phyloP scores from a whole-genome alignment of 2,888 invertebrate species.

The Alcis repandata region DNA sequence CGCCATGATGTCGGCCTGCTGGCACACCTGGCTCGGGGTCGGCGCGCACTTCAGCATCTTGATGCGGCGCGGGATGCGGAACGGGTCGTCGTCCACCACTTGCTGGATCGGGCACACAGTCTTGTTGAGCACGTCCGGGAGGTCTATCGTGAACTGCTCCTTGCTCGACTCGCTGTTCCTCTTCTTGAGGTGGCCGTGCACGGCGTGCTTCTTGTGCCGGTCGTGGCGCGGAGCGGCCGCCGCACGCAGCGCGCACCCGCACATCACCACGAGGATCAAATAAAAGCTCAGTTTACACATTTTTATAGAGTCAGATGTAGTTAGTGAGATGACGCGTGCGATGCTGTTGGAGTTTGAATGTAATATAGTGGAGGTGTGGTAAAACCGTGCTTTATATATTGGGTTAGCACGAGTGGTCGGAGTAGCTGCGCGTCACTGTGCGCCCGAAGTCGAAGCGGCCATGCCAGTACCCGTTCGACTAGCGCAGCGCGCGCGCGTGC shows the following conservation, averaged over 20 bases:
- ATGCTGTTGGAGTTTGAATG: slow-evolving; percentile 29
- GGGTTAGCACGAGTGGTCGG: slow-evolving; percentile 14
- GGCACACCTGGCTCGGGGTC: slow-evolving; percentile 69
- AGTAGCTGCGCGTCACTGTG: slow-evolving; percentile 26
- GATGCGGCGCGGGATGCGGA: slow-evolving; percentile 73
- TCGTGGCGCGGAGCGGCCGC: slow-evolving; percentile 41
- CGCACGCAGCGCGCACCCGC: slow-evolving; percentile 36
- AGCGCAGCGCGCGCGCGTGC: slow-evolving; percentile 20
- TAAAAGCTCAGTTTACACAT: slow-evolving; percentile 39
- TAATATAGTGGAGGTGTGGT: slow-evolving; percentile 42
- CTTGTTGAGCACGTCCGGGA: slow-evolving; percentile 65
- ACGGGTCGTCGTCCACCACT: slow-evolving; percentile 62
- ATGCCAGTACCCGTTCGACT: too few relatives aligned
- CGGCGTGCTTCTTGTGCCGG: slow-evolving; percentile 16
- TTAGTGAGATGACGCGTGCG: slow-evolving; percentile 31
- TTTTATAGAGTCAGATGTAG: not conserved
- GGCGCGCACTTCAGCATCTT: slow-evolving; percentile 73
- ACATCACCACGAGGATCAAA: slow-evolving; percentile 42
- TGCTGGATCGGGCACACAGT: slow-evolving; percentile 76
- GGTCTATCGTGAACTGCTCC: slow-evolving; percentile 53
- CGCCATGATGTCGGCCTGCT: slow-evolving; percentile 51
- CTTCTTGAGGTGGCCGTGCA: slow-evolving; percentile 18
- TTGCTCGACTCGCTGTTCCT: slow-evolving; percentile 15
- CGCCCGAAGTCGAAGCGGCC: slow-evolving; percentile 28
- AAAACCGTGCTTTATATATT: slow-evolving; percentile 34